These are phyloP conservation scores for Macrosteles quadrilineatus DNA, from an alignment of 1,140 invertebrate genomes.

Conservation along the genomic window DNA sequence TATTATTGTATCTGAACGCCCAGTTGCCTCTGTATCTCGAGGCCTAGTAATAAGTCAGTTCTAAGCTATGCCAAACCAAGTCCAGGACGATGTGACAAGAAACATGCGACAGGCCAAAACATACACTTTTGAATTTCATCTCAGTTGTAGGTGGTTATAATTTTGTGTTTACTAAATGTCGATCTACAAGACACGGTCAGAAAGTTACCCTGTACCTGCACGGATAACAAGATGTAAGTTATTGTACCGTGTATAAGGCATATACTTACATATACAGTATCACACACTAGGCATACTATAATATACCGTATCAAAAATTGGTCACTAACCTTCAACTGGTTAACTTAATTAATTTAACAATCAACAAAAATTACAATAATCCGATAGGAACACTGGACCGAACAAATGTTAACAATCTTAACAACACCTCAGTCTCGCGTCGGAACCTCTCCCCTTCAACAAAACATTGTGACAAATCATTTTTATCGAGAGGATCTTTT, in stretches of 20 bases:
- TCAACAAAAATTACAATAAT: constrained; percentile 17
- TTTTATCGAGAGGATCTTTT: constrained; percentile 10
- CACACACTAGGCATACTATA: constrained; percentile 25
- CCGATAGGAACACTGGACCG: constrained; percentile 25
- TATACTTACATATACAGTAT: constrained; percentile 16
- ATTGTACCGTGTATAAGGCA: constrained; percentile 26
- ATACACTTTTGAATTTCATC: background rate
- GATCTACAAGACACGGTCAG: constrained; percentile 4
- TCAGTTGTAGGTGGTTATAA: no score
- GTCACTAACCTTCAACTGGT: constrained; percentile 19
- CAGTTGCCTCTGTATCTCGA: constrained; percentile 8
- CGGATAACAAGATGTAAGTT: constrained; percentile 17
- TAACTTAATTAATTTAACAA: constrained; percentile 26
- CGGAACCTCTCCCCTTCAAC: constrained; percentile 13
- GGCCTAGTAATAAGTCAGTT: constrained; percentile 18
- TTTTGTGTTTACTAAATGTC: no score
- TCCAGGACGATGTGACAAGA: constrained; percentile 11
- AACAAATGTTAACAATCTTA: constrained; percentile 30
- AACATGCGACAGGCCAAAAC: background rate
- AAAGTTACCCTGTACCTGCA: constrained; percentile 19
- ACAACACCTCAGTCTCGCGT: constrained; percentile 28
- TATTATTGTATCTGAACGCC: constrained; percentile 30
- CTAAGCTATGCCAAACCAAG: constrained; percentile 21
- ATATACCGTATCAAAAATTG: constrained; percentile 25
- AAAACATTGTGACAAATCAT: constrained; percentile 9